Evolutionary conservation across 2,888 invertebrate species (phyloP), one percentile per base, ranked within the genome.

Genomic region (Apeira syringaria): DNA sequence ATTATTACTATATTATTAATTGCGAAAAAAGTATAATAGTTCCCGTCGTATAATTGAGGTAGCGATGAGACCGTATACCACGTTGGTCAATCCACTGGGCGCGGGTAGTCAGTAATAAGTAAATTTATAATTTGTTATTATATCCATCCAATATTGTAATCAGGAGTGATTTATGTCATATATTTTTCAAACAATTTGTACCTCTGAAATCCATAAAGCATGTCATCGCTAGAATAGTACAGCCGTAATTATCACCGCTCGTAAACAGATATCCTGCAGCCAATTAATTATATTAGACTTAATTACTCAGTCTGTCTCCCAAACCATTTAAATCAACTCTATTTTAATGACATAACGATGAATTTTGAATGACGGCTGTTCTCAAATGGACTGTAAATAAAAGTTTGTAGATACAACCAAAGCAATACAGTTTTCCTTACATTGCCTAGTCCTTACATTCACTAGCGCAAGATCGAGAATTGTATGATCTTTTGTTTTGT

Each of bases 201-300:
- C 17, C 13, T 13, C 8, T 35, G 33, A 20, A 26, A 46, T 27
- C 47, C 48, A 52, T 50, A 48, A 52, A 46, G 29, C 50, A 50
- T 42, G 41, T 55, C 52, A 13, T 32, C 27, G 42, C 38, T 41
- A 44, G 38, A 58, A 62, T 60, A 61, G 61, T 38, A 40, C 32
- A 41, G 50, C 58, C 52, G 49, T 64, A 64, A 62, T 66, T 60
- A 68, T 61, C 56, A 59, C 60, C 56, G 56, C 57, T 68, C 64
- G 67, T 66, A 68, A 74, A 71, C 64, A 64, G 60, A 70, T 69
- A 74, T 68, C 67, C 65, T 64, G 60, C 61, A 67, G 58, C 63
- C 62, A 68, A 76, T 70, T 69, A 74, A 71, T 70, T 68, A 72
- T 60, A 55, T 39, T 46, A 56, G 56, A 56, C 59, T 42, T 60